Percentiles rank a stretch among this genome's conserved stretches.
Evolutionary conservation across 2,797 vertebrate genomes (phyloP).

Genomic region (Coendou prehensilis): DNA sequence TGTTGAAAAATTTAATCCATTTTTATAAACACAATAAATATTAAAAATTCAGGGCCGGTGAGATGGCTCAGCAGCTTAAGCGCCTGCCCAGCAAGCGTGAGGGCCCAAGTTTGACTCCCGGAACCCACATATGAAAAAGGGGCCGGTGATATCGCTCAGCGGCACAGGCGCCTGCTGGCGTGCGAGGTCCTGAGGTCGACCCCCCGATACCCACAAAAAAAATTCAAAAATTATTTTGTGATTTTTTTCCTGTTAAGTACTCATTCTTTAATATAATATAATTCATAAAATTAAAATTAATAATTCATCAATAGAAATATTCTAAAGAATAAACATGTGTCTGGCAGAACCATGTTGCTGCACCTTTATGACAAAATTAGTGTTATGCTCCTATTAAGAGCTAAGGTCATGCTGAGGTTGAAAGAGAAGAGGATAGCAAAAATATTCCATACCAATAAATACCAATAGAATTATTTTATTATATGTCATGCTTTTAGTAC

Average conservation of each 20-base stretch:
- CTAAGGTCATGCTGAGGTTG: not conserved
- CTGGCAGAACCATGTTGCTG: too few relatives aligned
- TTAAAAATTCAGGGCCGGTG: not conserved
- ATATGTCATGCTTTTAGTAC: not conserved
- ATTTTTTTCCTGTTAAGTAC: not conserved
- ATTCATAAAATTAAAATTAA: not conserved
- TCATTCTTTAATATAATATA: not conserved
- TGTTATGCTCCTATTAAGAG: not conserved
- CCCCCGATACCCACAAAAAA: too few relatives aligned
- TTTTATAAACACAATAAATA: not conserved
- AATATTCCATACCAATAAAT: not conserved
- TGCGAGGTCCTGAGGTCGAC: too few relatives aligned
- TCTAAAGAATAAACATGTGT: not conserved
- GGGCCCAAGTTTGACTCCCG: too few relatives aligned
- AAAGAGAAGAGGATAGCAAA: not conserved
- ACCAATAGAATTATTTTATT: not conserved
- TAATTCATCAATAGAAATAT: not conserved
- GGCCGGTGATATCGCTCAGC: too few relatives aligned
- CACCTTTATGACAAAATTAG: not conserved
- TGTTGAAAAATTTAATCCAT: not conserved
- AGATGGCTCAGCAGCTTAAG: too few relatives aligned
- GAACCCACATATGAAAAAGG: too few relatives aligned
- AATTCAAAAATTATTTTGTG: not conserved
- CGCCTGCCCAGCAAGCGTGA: too few relatives aligned
- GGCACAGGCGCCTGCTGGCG: too few relatives aligned